A percentile compares a stretch with the other conserved stretches of the same genome.
These are phyloP conservation scores for Oppia nitens DNA, from an alignment of 1,140 invertebrate genomes.

Conservation along the genomic window DNA sequence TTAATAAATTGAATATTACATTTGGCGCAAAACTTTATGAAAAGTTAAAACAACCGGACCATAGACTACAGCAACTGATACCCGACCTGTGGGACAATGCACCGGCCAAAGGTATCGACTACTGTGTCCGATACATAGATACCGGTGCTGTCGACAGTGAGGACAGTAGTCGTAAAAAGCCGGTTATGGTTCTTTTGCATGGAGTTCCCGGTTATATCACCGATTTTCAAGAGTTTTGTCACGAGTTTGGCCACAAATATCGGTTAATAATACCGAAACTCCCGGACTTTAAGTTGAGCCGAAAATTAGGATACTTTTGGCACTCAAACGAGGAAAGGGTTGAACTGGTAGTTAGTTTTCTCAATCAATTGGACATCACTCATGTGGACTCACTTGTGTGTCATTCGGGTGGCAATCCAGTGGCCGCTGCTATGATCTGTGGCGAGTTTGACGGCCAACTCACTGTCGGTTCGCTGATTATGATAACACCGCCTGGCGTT, in stretches of 20 bases:
- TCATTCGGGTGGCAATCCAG: background rate
- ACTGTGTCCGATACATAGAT: background rate
- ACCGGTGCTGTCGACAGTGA: background rate
- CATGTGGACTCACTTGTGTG: background rate
- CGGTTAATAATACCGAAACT: slow-evolving; percentile 4
- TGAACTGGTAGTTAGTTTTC: slow-evolving; percentile 1
- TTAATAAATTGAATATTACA: background rate
- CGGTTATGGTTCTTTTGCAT: slow-evolving; percentile 1
- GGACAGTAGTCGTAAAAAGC: background rate
- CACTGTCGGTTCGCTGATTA: background rate
- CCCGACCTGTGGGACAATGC: background rate
- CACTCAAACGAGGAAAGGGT: slow-evolving; percentile 9
- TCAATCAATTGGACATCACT: background rate
- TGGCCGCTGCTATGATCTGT: background rate
- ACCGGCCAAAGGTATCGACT: background rate
- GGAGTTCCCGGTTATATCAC: slow-evolving; percentile 5
- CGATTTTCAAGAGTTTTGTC: background rate
- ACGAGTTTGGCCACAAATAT: slow-evolving; percentile 1
- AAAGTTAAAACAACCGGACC: background rate
- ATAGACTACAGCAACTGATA: background rate
- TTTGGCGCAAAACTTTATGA: background rate
- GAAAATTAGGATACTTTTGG: slow-evolving; percentile 4
- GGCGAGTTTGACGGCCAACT: background rate
- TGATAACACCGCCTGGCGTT: background rate
- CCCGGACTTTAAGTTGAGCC: slow-evolving; percentile 2